Conservation (phyloP, 2,113 vertebrate species). For the Otolemur garnettii region DNA sequence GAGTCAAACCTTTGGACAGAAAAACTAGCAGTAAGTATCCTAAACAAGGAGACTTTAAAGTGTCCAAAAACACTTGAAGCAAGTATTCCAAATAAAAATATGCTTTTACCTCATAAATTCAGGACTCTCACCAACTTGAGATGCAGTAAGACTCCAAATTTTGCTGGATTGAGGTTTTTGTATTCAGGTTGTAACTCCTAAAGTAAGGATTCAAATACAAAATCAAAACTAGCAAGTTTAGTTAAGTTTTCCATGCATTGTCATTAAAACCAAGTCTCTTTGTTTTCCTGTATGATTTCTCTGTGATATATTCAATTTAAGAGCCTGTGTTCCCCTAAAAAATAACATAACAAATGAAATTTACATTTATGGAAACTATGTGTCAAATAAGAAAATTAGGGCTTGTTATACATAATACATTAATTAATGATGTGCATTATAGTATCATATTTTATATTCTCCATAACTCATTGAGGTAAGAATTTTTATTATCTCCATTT, state of each 20-base stretch:
- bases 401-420: not conserved
- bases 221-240: conserved; percentile 8
- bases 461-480: not conserved
- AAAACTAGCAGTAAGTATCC: conserved; percentile 22
- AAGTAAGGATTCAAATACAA: not conserved
- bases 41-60: not conserved
- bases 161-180: conserved; percentile 19
- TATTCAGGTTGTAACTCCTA: not conserved
- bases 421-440: not conserved
- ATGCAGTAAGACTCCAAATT: not conserved
- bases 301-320: not conserved
- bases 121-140: not conserved
- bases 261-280: not conserved
- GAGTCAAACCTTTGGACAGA: not conserved
- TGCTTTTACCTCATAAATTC: not conserved
- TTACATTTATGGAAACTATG: not conserved
- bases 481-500: conserved; percentile 1
- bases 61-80: not conserved
- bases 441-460: conserved; percentile 4
- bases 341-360: conserved; percentile 9
- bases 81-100: conserved; percentile 6
- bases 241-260: not conserved
- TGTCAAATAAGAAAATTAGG: not conserved
- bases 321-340: not conserved
- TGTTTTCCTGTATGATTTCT: not conserved